These are phyloP conservation scores for Galendromus occidentalis DNA, from an alignment of 1,140 invertebrate species.

Conservation along the genomic window DNA sequence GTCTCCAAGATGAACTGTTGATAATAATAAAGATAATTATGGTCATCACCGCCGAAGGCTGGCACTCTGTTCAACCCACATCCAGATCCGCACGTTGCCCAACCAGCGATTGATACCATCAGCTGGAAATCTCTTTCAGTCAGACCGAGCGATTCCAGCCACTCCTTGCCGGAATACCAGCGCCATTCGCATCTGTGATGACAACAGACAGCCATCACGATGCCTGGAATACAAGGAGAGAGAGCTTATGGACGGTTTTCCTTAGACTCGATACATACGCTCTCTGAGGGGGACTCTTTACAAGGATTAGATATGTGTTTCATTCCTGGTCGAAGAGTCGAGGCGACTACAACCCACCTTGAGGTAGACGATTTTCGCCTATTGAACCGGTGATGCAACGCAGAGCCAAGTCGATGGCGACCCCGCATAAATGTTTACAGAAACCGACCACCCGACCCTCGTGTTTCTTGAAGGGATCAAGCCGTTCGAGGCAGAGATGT, in stretches of 20 bases:
- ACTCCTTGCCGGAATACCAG: constrained; percentile 44
- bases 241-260: constrained; percentile 17
- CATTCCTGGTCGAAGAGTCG: constrained; percentile 3
- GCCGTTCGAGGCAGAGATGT: constrained; percentile 41
- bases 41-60: no score
- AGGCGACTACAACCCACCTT: constrained; percentile 5
- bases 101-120: constrained; percentile 53
- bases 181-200: constrained; percentile 57
- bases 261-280: constrained; percentile 28
- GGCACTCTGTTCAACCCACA: neutral
- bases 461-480: constrained; percentile 32
- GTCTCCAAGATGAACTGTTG: no score
- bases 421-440: constrained; percentile 68
- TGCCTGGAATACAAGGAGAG: constrained; percentile 28
- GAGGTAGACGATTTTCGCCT: neutral
- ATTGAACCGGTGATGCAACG: constrained; percentile 3
- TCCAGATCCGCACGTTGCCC: constrained; percentile 50
- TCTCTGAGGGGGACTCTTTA: constrained; percentile 26
- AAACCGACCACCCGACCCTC: constrained; percentile 39
- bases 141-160: constrained; percentile 38
- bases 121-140: constrained; percentile 44
- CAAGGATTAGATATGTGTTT: constrained; percentile 41
- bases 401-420: constrained; percentile 43
- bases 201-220: constrained; percentile 61
- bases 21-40: no score